phyloP scores from a whole-genome alignment of 2,797 vertebrate species.

The Centropyge bicolor region DNA sequence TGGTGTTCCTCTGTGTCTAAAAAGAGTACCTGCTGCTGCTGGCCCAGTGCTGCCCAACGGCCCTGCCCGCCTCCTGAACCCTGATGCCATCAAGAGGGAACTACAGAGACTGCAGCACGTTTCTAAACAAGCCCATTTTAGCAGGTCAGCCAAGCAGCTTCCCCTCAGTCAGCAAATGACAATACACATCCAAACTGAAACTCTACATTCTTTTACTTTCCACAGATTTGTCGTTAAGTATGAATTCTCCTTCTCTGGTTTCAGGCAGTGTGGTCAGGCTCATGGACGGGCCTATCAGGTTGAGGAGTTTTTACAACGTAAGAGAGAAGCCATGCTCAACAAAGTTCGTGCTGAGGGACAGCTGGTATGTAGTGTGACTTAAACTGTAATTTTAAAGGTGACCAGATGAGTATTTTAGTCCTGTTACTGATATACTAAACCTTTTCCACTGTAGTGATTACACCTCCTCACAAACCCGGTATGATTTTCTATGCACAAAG shows the following conservation, averaged over 20 bases:
- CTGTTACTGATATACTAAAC: background rate
- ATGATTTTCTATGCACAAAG: slow-evolving; percentile 10
- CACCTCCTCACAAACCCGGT: background rate
- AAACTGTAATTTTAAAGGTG: background rate
- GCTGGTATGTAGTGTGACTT: slow-evolving; percentile 86
- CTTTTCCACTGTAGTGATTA: slow-evolving; percentile 1
- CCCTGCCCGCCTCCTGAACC: slow-evolving; percentile 79
- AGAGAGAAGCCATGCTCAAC: slow-evolving; percentile 95
- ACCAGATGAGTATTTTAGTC: background rate
- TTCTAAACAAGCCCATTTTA: slow-evolving; percentile 80
- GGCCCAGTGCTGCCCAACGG: slow-evolving; percentile 84
- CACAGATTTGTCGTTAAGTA: background rate
- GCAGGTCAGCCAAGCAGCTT: slow-evolving; percentile 69
- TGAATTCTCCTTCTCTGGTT: slow-evolving; percentile 35
- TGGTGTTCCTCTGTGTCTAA: slow-evolving; percentile 22
- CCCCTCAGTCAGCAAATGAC: background rate
- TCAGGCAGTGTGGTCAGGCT: slow-evolving; percentile 88
- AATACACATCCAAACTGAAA: background rate
- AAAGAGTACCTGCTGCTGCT: slow-evolving; percentile 74
- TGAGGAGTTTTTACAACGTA: slow-evolving; percentile 96
- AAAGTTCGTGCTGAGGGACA: slow-evolving; percentile 98
- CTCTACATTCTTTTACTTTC: background rate
- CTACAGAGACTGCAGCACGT: slow-evolving; percentile 89
- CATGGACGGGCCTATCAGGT: slow-evolving; percentile 91
- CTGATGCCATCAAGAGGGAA: slow-evolving; percentile 87